Base-by-base conservation (phyloP, 2,888 invertebrate genomes). In the Yponomeuta cagnagella region DNA sequence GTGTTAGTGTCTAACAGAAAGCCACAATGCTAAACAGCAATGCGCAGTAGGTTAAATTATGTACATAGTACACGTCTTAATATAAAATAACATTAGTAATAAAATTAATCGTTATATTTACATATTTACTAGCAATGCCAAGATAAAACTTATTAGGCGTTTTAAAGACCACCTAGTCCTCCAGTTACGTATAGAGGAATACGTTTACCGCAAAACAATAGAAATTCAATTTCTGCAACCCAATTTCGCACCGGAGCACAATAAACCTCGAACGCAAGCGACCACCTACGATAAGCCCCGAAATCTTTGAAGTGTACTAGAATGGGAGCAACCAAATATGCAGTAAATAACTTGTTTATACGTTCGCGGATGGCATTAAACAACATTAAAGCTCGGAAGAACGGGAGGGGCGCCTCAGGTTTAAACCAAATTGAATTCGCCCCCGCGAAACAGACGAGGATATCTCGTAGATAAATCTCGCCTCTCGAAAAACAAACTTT, bases 391-490 rank as follows among this genome's bases (percentile, higher is more conserved):
- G 80, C 78, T 70, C 82, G 83, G 80, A 58, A 5, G 52, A 79
- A 83, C 82, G 81, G 82, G 85, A 84, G 85, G 85, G 87, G 67
- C 82, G 80, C 87, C 90, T 87, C 87, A 88, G 88, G 89, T 89
- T 88, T 88, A 90, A 89, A 89, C 87, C 83, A 89, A 90, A 90
- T 90, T 89, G 89, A 90, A 90, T 89, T 88, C 86, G 85, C 88
- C 82, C 85, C 85, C 80, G 79, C 85, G 85, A 85, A 88, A 88
- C 83, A 86, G 84, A 87, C 85, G 85, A 30, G 52, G 87, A 84
- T 90, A 88, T 90, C 89, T 85, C 85, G 84, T 84, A 87, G 86
- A 90, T 89, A 89, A 90, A 90, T 90, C 90, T 89, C 86, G 80
- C 85, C 79, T 80, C 83, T 81, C 84, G 81, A 81, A 86, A 88